Percentiles rank a stretch among this genome's conserved stretches.
Conservation (phyloP, 2,888 invertebrate species). For the Liposcelis brunnea region DNA sequence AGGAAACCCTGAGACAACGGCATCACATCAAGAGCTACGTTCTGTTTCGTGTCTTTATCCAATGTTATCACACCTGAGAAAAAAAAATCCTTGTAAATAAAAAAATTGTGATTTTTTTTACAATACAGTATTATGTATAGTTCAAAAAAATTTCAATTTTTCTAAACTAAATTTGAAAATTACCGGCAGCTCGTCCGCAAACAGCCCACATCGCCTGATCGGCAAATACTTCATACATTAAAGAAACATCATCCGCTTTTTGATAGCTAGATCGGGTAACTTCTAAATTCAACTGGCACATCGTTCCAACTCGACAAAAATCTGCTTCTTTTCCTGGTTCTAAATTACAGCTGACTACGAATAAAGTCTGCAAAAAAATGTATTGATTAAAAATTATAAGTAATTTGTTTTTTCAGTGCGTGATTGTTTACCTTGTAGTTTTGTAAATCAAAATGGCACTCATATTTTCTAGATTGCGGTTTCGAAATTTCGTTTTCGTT, state of each 20-base stretch:
- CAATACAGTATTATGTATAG: neutral
- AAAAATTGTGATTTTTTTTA: neutral
- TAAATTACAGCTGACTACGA: constrained; percentile 57
- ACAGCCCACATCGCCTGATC: constrained; percentile 91
- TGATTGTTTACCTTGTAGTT: constrained; percentile 64
- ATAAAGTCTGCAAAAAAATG: constrained; percentile 46
- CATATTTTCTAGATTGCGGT: constrained; percentile 21
- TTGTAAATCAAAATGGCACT: constrained; percentile 57
- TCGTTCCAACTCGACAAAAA: constrained; percentile 73
- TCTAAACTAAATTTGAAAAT: too few species aligned
- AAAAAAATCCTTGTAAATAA: constrained; percentile 11
- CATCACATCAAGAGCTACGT: constrained; percentile 75
- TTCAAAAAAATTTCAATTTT: neutral
- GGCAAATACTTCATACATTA: constrained; percentile 87
- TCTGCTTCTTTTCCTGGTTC: constrained; percentile 66
- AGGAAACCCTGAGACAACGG: constrained; percentile 80
- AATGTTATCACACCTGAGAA: constrained; percentile 50
- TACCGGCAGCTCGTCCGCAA: constrained; percentile 54
- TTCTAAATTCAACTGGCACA: constrained; percentile 64
- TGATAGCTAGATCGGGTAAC: constrained; percentile 36
- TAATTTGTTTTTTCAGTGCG: too few species aligned
- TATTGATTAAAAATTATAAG: constrained; percentile 12
- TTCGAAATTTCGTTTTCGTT: constrained; percentile 15
- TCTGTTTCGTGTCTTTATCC: constrained; percentile 43
- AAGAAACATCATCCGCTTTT: constrained; percentile 29